phyloP scores from a whole-genome alignment of 2,888 invertebrate species.

The Smittia aterrima region DNA sequence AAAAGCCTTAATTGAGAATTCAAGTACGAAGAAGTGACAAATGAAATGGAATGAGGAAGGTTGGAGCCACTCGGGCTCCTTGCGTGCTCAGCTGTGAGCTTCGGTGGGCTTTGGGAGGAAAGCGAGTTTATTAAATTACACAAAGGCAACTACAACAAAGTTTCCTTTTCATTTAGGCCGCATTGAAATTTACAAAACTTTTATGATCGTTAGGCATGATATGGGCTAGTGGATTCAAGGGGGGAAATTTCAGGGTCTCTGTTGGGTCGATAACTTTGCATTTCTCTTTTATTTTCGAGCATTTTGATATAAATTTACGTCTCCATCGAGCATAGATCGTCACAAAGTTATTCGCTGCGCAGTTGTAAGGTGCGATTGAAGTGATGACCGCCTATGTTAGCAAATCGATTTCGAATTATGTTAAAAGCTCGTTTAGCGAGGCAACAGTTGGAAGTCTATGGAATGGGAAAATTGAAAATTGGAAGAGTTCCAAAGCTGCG shows the following conservation, averaged over 20 bases:
- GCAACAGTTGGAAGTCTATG: slow-evolving; percentile 1
- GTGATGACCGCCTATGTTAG: not conserved
- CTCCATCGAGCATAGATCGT: not conserved
- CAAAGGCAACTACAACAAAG: not conserved
- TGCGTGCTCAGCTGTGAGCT: slow-evolving; percentile 20
- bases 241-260: not conserved
- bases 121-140: slow-evolving; percentile 9
- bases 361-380: not conserved
- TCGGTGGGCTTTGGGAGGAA: not conserved
- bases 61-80: not conserved
- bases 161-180: not conserved
- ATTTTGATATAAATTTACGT: not conserved
- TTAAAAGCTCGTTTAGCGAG: not conserved
- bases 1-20: slow-evolving; percentile 3
- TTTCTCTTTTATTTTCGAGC: not conserved
- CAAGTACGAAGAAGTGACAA: not conserved
- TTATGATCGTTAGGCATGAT: slow-evolving; percentile 14
- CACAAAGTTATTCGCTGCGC: too few relatives aligned
- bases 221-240: not conserved
- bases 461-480: not conserved
- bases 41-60: not conserved
- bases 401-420: not conserved
- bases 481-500: not conserved
- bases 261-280: slow-evolving; percentile 11
- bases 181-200: slow-evolving; percentile 9